Evolutionary conservation across 1,140 invertebrate species (phyloP).

Genomic region (Laodelphax striatellus): DNA sequence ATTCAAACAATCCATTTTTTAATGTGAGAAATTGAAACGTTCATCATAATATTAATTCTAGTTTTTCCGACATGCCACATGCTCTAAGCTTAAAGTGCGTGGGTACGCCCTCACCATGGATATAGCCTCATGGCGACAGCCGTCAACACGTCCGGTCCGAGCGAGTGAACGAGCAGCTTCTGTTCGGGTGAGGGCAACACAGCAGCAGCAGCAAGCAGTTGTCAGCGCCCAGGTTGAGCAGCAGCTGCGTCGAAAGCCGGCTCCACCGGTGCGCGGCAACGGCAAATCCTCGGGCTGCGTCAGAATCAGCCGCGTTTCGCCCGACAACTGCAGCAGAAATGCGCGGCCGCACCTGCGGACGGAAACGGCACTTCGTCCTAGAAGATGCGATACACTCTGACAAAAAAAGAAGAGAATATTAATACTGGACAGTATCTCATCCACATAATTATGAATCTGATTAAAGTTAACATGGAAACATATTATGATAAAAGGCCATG

Average conservation of each 20-base stretch:
- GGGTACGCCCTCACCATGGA: slow-evolving; percentile 60
- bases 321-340: slow-evolving; percentile 51
- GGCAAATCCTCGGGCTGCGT: slow-evolving; percentile 93
- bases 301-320: slow-evolving; percentile 69
- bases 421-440: no score
- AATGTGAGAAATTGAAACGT: no score
- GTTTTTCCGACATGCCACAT: no score
- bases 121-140: slow-evolving; percentile 98
- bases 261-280: slow-evolving; percentile 80
- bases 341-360: slow-evolving; percentile 73
- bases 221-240: slow-evolving; percentile 87
- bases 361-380: slow-evolving; percentile 97
- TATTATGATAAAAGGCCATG: no score
- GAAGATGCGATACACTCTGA: slow-evolving; percentile 88
- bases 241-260: slow-evolving; percentile 83
- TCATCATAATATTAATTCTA: no score
- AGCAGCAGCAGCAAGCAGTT: slow-evolving; percentile 86
- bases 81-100: no score
- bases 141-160: slow-evolving; percentile 89
- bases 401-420: no score
- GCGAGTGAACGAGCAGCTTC: slow-evolving; percentile 95
- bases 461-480: no score
- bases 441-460: no score
- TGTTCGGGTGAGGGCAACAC: slow-evolving; percentile 89
- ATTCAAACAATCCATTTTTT: no score